A percentile compares a stretch with the other conserved stretches of the same genome.
Conservation (phyloP, 2,888 invertebrate genomes). For the Rhagium mordax region DNA sequence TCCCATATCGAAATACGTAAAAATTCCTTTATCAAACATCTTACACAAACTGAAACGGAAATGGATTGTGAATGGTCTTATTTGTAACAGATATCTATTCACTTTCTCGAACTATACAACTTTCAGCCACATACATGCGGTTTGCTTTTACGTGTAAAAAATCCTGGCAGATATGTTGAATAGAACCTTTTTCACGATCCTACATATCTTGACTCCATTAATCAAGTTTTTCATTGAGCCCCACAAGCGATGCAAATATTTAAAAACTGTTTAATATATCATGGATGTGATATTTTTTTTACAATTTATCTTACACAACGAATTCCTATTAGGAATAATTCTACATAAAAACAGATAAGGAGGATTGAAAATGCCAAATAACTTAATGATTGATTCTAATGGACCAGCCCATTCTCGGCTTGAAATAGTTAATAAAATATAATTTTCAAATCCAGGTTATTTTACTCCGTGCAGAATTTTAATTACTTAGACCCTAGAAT, state of each 20-base stretch:
- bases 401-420: no score
- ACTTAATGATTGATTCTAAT: no score
- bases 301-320: no score
- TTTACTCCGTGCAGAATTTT: neutral
- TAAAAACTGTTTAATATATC: neutral
- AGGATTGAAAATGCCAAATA: no score
- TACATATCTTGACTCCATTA: neutral
- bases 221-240: neutral
- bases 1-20: no score
- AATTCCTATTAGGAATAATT: no score
- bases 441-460: neutral
- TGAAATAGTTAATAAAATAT: no score
- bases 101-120: neutral
- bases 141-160: neutral
- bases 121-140: neutral
- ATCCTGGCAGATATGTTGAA: neutral
- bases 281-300: neutral
- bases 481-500: no score
- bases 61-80: neutral
- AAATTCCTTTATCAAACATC: no score
- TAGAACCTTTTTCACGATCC: neutral
- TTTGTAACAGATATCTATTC: neutral
- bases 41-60: neutral
- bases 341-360: no score
- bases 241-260: neutral